phyloP scores from a whole-genome alignment of 2,888 invertebrate genomes.

The Protophormia terraenovae region DNA sequence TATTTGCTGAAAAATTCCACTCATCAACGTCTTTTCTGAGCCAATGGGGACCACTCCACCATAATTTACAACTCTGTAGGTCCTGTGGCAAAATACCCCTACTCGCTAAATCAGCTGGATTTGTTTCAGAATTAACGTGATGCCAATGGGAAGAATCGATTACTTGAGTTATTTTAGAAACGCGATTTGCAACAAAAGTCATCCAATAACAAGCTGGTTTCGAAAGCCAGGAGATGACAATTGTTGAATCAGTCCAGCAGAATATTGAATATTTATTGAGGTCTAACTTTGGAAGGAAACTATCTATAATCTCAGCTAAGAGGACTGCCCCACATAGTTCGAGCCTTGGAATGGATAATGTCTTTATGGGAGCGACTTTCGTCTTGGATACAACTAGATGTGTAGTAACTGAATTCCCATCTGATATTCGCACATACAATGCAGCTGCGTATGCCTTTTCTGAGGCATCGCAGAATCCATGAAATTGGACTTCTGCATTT shows the following conservation, averaged over 20 bases:
- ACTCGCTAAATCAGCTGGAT: too few relatives aligned
- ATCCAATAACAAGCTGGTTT: constrained; percentile 43
- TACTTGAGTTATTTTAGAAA: constrained; percentile 35
- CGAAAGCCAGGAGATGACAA: not conserved
- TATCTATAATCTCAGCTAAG: not conserved
- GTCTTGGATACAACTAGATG: not conserved
- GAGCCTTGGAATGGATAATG: not conserved
- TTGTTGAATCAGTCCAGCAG: not conserved
- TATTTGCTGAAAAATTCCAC: not conserved
- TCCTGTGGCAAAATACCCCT: constrained; percentile 47
- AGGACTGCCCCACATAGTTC: not conserved
- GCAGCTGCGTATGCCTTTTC: constrained; percentile 2
- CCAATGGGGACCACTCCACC: constrained; percentile 51
- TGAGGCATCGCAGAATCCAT: too few relatives aligned
- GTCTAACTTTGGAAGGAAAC: not conserved
- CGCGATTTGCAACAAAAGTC: constrained; percentile 57
- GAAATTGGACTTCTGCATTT: too few relatives aligned
- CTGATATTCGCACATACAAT: not conserved
- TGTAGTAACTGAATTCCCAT: not conserved
- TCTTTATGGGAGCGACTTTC: not conserved
- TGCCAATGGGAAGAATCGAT: constrained; percentile 28
- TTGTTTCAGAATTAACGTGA: constrained; percentile 51
- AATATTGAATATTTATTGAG: not conserved
- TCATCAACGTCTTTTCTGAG: not conserved
- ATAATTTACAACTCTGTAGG: not conserved